Conservation (phyloP, 2,888 invertebrate genomes). For the Amiota mariae region DNA sequence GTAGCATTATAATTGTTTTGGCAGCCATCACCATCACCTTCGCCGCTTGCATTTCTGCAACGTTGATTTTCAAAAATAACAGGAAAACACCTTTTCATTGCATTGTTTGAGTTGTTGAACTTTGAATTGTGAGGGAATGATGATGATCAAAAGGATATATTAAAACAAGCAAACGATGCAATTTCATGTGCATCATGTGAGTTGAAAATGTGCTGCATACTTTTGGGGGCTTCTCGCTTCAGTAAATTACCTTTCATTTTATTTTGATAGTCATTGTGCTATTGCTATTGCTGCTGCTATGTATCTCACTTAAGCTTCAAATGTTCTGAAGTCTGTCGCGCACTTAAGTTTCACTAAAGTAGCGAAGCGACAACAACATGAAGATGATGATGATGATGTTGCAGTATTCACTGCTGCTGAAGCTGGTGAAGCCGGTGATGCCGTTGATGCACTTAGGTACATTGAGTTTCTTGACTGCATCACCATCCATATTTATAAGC, state of each 20-base stretch:
- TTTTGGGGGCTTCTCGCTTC: too few relatives aligned
- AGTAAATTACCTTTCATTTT: too few relatives aligned
- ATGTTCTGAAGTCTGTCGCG: neutral
- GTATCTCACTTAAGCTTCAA: neutral
- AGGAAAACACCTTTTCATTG: too few relatives aligned
- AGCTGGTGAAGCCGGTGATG: neutral
- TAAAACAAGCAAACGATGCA: too few relatives aligned
- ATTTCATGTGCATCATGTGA: neutral
- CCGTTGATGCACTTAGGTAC: constrained; percentile 4
- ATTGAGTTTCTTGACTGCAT: neutral
- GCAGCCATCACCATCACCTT: too few relatives aligned
- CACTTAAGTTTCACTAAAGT: constrained; percentile 15
- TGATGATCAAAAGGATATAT: too few relatives aligned
- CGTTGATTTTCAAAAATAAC: too few relatives aligned
- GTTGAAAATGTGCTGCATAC: neutral
- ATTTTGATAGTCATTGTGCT: constrained; percentile 47
- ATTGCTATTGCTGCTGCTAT: constrained; percentile 17
- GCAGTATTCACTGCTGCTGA: neutral
- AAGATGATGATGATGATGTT: too few relatives aligned
- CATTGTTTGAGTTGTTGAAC: too few relatives aligned
- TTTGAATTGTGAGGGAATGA: too few relatives aligned
- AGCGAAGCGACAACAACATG: neutral
- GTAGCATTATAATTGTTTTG: too few relatives aligned
- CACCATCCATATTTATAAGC: constrained; percentile 33
- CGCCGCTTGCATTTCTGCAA: too few relatives aligned